Evolutionary conservation across 2,113 vertebrate species (phyloP).

Genomic region (Xenopus laevis): DNA sequence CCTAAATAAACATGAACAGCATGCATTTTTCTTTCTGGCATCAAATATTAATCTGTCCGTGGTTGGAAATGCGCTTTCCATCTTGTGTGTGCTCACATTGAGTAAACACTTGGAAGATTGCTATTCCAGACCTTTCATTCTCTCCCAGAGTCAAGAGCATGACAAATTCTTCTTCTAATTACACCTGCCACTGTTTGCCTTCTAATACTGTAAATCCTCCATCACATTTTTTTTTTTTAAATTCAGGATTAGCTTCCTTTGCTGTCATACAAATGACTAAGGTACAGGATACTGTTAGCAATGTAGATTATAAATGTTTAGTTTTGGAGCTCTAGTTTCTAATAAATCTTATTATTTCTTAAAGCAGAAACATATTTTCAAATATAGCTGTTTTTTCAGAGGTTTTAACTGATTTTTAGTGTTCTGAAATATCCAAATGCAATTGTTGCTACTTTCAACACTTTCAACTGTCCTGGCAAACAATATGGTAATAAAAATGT

Average conservation of each 20-base stretch:
- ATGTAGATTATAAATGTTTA: conserved; percentile 46
- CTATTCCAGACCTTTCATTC: conserved; percentile 76
- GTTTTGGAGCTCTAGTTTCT: neutral
- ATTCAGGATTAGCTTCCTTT: conserved; percentile 74
- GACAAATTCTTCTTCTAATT: conserved; percentile 91
- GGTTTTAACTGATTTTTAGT: too few species aligned
- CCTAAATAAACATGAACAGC: conserved; percentile 95
- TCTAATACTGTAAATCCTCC: conserved; percentile 87
- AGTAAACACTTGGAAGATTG: conserved; percentile 88
- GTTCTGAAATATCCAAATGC: too few species aligned
- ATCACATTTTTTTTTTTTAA: conserved; percentile 71
- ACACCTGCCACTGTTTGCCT: conserved; percentile 84
- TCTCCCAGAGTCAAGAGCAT: conserved; percentile 80
- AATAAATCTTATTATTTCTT: conserved; percentile 22
- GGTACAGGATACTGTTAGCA: conserved; percentile 50
- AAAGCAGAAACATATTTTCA: neutral
- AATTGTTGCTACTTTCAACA: too few species aligned
- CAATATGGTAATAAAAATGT: too few species aligned
- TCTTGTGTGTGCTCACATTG: conserved; percentile 71
- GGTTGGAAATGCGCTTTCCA: conserved; percentile 74
- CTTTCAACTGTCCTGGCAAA: too few species aligned
- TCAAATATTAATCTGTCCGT: conserved; percentile 95
- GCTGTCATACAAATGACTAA: conserved; percentile 66
- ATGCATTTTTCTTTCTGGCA: conserved; percentile 80
- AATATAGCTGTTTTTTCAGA: neutral